Base-by-base conservation (phyloP, 2,888 invertebrate genomes). In the Cerastis rubricosa region DNA sequence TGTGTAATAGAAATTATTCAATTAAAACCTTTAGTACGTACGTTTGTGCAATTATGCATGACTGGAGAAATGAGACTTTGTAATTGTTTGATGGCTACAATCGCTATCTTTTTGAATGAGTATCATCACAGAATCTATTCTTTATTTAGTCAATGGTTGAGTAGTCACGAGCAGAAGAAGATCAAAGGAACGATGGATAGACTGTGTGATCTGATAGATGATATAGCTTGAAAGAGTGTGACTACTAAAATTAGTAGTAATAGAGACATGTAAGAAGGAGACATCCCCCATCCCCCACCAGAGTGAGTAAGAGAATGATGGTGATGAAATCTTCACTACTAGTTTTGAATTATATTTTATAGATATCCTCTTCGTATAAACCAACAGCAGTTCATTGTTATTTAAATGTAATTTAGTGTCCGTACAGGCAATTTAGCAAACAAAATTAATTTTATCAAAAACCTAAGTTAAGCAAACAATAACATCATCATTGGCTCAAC, bases 1-100 rank as follows among this genome's bases (percentile, higher is more conserved):
- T 57, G 68, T 25, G 19, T 29, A 67, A 78, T 51, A 29, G n/a
- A 51, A 66, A 66, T 71, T 69, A 84, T 63, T 74, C 43, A 78
- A 74, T 74, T 80, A 29, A 17, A 65, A 35, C 5, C 5, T 57
- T 35, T 35, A 45, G 35, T 59, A 14, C 9, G 40, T 64, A 25
- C 14, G 17, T n/a, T 40, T 29, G 29, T 35, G 19, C 43, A 80
- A 80, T 74, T 17, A 80, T 29, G 17, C 3, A 80, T 43, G 59
- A 76, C 49, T 40, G 19, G 7, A 6, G 35, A 1, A 11, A n/a
- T 40, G 6, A 49, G 17, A n/a, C 12, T 22, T 73, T 61, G 40
- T 14, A 22, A n/a, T 35, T 14, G 4, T 40, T 1, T 71, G 4
- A 35, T 54, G 22, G 25, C 11, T 25, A 22, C 4, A 64, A 35